Evolutionary conservation across 2,888 invertebrate genomes (phyloP), one percentile per base, ranked within the genome.

Genomic region (Drosophila histrio): DNA sequence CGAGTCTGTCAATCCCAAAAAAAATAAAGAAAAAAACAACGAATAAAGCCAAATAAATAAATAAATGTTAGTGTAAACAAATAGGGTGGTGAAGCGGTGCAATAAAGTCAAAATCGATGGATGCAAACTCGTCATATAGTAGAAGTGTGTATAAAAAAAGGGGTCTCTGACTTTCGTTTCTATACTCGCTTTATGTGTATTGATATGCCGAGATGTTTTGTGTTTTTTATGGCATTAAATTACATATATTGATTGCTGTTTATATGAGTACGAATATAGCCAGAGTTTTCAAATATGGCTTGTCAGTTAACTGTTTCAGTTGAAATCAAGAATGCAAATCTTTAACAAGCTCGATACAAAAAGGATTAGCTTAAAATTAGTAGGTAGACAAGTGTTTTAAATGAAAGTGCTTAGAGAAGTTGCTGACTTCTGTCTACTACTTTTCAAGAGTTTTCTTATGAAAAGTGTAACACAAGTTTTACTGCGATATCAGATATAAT

Each of bases 1-100:
- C 64, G 38, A 85, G 59, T 72, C 80, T 85, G 82, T 82, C 85
- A 82, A 85, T 82, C 82, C 68, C 54, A 68, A 53, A 65, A 38
- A 47, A 30, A n/a, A 22, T 22, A 50, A 3, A 15, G 30, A 7
- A 28, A 52, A 28, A 32, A 17, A 56, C 64, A 7, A 49, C 3
- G 4, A 36, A 36, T 17, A 17, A 22, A 22, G 28, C 38, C 30
- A 44, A 60, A 43, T 26, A 44, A 66, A 54, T 56, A 59, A 39
- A 65, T 41, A 22, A 43, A 50, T 52, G 34, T 39, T 26, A 67
- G 62, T 58, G 75, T 62, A 81, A 71, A 82, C 71, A 80, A 75
- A 72, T 67, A 56, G 66, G 75, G 44, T 43, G 59, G 32, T 9
- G 36, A 36, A 41, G 49, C 49, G 34, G 34, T 17, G 26, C 44